phyloP scores from a whole-genome alignment of 35 echinoderm and acorn worm species.

The Ophioderma brevispina region DNA sequence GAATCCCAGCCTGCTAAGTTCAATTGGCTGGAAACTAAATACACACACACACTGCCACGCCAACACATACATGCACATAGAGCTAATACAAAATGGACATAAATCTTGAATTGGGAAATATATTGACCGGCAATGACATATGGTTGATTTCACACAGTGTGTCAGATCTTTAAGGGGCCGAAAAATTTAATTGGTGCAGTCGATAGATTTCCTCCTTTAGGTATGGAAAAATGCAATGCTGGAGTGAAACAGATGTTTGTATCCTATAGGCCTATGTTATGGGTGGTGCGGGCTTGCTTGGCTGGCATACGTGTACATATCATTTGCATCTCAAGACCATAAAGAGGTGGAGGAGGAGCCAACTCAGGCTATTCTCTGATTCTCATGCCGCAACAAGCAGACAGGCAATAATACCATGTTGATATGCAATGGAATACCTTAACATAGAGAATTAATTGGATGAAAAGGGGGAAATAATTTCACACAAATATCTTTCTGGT shows the following conservation, averaged over 20 bases:
- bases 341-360: background rate
- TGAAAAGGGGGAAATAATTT: no score
- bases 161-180: constrained; percentile 19
- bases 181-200: constrained; percentile 45
- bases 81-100: constrained; percentile 14
- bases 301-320: background rate
- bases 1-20: background rate
- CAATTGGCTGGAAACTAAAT: constrained; percentile 10
- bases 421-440: background rate
- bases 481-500: no score
- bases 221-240: background rate
- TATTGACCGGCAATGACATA: constrained; percentile 46
- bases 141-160: constrained; percentile 38
- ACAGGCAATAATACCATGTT: background rate
- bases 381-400: background rate
- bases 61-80: background rate
- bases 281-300: background rate
- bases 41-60: background rate
- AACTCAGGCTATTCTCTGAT: background rate
- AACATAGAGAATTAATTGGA: background rate
- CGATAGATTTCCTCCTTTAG: constrained; percentile 16
- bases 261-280: background rate
- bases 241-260: constrained; percentile 31
- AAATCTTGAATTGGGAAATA: constrained; percentile 39
- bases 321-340: constrained; percentile 1